Percentiles rank a stretch among this genome's conserved stretches.
phyloP scores from a whole-genome alignment of 37 sponge, comb jelly and placozoan genomes.

The Diacarnus erythraeanus region DNA sequence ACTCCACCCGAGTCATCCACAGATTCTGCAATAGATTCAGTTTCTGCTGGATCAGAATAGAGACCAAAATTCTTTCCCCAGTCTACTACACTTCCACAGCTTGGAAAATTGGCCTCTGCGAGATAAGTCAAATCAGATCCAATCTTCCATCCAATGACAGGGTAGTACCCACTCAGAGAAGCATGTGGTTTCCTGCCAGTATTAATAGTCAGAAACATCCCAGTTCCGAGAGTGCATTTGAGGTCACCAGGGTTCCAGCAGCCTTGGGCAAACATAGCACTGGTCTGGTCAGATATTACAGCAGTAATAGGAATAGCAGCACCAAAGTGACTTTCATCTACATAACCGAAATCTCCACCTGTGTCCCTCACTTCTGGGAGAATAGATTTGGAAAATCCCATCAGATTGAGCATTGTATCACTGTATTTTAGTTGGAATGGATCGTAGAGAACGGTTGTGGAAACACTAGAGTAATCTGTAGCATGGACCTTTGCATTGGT shows the following conservation, averaged over 20 bases:
- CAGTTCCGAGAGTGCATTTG: constrained; percentile 92
- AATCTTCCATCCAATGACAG: constrained; percentile 93
- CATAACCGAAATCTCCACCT: constrained; percentile 65
- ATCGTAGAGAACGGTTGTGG: constrained; percentile 82
- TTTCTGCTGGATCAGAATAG: constrained; percentile 53
- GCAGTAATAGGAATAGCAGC: constrained; percentile 68
- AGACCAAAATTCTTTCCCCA: constrained; percentile 86
- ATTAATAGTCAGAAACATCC: constrained; percentile 79
- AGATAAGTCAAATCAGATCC: constrained; percentile 71
- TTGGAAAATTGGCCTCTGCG: constrained; percentile 85
- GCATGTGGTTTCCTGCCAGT: constrained; percentile 83
- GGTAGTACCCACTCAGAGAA: constrained; percentile 80
- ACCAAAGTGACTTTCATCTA: constrained; percentile 61
- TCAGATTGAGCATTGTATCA: constrained; percentile 44
- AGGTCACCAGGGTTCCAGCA: constrained; percentile 88
- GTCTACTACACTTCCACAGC: constrained; percentile 87
- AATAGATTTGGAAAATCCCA: constrained; percentile 69
- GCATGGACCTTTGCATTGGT: constrained; percentile 82
- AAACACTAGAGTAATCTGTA: constrained; percentile 91
- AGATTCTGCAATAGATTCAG: constrained; percentile 55
- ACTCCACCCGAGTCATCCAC: constrained; percentile 69
- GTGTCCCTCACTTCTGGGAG: constrained; percentile 84
- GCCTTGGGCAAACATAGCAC: constrained; percentile 88
- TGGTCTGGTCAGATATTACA: constrained; percentile 91
- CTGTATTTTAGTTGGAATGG: constrained; percentile 80